phyloP scores from a whole-genome alignment of 2,797 vertebrate species.

The Loris lydekkerianus region DNA sequence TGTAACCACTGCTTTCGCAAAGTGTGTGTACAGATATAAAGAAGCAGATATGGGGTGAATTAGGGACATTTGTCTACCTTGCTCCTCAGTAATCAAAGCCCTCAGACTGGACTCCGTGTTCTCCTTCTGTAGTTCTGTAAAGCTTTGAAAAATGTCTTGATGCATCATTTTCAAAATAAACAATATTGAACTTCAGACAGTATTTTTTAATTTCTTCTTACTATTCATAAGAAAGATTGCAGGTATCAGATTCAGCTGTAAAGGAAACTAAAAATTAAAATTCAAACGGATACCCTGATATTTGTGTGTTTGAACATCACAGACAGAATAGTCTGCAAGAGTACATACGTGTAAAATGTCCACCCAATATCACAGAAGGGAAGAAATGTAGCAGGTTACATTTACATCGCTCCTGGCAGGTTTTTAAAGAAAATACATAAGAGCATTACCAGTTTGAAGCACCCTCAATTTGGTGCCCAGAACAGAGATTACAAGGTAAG shows the following conservation, averaged over 20 bases:
- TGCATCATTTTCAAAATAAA: not conserved
- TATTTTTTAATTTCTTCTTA: not conserved
- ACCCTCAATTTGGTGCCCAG: not conserved
- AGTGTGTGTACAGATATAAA: not conserved
- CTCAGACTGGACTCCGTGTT: too few relatives aligned
- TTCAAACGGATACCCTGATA: not conserved
- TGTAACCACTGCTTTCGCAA: not conserved
- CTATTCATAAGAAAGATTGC: not conserved
- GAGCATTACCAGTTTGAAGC: not conserved
- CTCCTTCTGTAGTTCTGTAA: not conserved
- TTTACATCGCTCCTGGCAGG: too few relatives aligned
- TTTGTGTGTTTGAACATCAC: not conserved
- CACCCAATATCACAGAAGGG: not conserved
- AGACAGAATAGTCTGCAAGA: not conserved
- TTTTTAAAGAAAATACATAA: not conserved
- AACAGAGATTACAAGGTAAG: not conserved
- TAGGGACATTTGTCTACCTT: not conserved
- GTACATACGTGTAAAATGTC: not conserved
- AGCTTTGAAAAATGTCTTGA: not conserved
- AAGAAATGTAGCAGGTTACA: not conserved
- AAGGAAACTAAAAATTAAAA: conserved; percentile 15
- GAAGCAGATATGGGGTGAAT: not conserved
- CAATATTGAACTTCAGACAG: not conserved
- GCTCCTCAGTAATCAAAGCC: not conserved
- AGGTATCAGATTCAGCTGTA: not conserved